These are phyloP conservation scores for Euzophera pinguis DNA, from an alignment of 2,888 invertebrate species.

Conservation along the genomic window DNA sequence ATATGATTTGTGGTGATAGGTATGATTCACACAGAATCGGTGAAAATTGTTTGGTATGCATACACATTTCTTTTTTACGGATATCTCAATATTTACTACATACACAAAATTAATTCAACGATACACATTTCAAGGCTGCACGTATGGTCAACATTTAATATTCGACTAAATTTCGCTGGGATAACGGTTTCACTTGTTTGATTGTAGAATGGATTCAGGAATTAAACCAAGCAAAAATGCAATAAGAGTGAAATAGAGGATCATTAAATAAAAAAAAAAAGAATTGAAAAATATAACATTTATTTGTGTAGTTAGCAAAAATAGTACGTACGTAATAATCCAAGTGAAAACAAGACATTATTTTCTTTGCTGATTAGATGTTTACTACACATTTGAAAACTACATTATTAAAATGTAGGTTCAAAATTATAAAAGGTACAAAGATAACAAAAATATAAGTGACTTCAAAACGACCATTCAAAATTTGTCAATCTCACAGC, in stretches of 20 bases:
- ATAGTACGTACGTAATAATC: background rate
- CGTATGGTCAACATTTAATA: no score
- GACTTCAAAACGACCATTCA: background rate
- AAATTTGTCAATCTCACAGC: background rate
- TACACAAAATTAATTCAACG: no score
- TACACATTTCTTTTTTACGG: no score
- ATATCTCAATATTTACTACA: no score
- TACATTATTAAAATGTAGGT: constrained; percentile 3
- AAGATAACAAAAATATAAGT: constrained; percentile 6
- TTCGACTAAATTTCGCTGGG: no score
- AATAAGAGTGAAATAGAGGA: background rate
- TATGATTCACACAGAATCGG: no score
- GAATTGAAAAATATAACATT: constrained; percentile 7
- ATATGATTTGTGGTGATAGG: no score
- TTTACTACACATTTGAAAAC: background rate
- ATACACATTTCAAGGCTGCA: no score
- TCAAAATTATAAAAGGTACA: background rate
- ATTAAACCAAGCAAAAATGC: no score
- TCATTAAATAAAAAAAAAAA: background rate
- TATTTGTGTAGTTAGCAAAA: constrained; percentile 1
- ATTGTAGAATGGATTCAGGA: no score
- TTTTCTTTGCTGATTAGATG: background rate
- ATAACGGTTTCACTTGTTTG: no score
- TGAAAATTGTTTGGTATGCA: no score
- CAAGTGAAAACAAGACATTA: background rate